These are phyloP conservation scores for Catostylus mosaicus DNA, from an alignment of 30 jellyfish, hydroid and myxozoan species.

Conservation along the genomic window DNA sequence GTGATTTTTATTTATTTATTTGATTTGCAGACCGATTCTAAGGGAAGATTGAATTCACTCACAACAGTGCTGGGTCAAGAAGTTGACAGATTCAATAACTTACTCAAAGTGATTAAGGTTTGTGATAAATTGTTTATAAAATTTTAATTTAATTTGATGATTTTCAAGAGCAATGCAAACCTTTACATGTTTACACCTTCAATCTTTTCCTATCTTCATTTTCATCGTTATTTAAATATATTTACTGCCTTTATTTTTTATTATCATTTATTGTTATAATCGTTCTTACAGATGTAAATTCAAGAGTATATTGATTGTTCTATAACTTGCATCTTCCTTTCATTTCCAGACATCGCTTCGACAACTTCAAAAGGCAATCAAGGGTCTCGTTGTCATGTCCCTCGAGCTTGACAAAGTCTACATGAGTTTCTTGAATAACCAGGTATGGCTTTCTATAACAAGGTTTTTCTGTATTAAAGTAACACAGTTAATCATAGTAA, in stretches of 20 bases:
- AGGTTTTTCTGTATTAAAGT: no score
- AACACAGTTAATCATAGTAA: no score
- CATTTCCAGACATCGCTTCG: slow-evolving; percentile 76
- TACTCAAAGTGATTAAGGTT: slow-evolving; percentile 90
- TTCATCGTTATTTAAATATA: no score
- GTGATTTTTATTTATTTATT: no score
- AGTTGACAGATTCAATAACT: slow-evolving; percentile 90
- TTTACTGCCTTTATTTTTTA: no score
- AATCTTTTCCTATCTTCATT: no score
- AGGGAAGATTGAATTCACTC: slow-evolving; percentile 90
- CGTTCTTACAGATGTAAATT: no score
- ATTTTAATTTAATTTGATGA: no score
- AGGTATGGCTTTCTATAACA: slow-evolving; percentile 50
- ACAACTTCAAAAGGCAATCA: slow-evolving; percentile 93
- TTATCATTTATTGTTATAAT: no score
- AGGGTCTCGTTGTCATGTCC: slow-evolving; percentile 98
- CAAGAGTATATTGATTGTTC: not conserved
- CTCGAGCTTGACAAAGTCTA: slow-evolving; percentile 87
- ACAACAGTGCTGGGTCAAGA: slow-evolving; percentile 98
- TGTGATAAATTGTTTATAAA: no score
- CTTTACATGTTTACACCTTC: no score
- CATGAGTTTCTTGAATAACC: slow-evolving; percentile 85
- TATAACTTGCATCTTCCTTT: not conserved
- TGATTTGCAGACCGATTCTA: slow-evolving; percentile 74
- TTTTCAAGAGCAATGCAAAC: no score